A percentile compares a stretch with the other conserved stretches of the same genome.
Conservation (phyloP, 2,113 vertebrate genomes). For the Scatophagus argus region DNA sequence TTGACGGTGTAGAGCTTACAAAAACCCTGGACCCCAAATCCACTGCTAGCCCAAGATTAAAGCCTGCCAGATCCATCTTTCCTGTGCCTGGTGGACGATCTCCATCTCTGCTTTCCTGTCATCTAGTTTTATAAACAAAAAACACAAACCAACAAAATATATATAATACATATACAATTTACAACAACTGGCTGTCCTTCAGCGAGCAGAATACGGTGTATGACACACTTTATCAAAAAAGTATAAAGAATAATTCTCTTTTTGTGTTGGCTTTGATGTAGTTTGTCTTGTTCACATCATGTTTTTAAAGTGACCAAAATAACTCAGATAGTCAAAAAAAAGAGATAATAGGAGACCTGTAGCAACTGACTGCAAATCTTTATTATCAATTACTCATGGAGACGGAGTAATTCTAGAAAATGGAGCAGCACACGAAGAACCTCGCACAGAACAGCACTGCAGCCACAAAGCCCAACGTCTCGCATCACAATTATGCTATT, state of each 20-base stretch:
- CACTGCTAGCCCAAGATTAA: slow-evolving; percentile 4
- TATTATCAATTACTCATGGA: background rate
- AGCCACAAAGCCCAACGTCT: background rate
- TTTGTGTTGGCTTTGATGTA: background rate
- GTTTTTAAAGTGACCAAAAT: background rate
- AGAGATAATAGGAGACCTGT: too few relatives aligned
- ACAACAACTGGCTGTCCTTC: background rate
- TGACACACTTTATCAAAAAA: background rate
- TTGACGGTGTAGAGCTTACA: slow-evolving; percentile 19
- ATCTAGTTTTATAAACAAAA: background rate
- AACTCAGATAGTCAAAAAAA: too few relatives aligned
- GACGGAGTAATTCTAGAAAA: background rate
- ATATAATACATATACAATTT: background rate
- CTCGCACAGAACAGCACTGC: background rate
- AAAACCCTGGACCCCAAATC: slow-evolving; percentile 14
- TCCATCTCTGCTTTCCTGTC: slow-evolving; percentile 19
- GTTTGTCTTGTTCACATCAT: background rate
- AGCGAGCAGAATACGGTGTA: background rate
- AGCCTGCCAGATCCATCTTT: slow-evolving; percentile 11
- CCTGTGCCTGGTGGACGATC: background rate
- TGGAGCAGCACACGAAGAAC: background rate
- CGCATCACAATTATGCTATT: background rate
- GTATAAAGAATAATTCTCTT: background rate
- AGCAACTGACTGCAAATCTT: background rate
- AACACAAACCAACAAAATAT: too few relatives aligned